Evolutionary conservation across 2,888 invertebrate species (phyloP), one percentile per base, ranked within the genome.

Genomic region (Gisinianus flammeolus): DNA sequence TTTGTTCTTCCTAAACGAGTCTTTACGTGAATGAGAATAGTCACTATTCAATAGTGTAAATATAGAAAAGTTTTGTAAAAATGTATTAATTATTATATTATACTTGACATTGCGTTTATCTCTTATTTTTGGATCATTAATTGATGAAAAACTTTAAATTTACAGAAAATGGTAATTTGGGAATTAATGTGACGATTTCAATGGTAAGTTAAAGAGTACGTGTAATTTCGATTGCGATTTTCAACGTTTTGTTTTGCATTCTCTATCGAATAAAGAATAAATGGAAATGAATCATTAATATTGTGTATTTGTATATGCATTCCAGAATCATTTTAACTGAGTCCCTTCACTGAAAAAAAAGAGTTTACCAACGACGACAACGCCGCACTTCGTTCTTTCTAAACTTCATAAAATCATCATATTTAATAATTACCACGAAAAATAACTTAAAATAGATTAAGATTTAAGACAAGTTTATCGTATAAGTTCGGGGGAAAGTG

Each of bases 111-210:
- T 16, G 44, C 44, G 19, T 44, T 44, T 44, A 16, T 44, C 12
- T 35, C 6, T 35, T 4, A n/a, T n/a, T n/a, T n/a, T n/a, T n/a
- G n/a, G 44, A 6, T 4, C 19, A 19, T 44, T 44, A 44, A 44
- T 44, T 44, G 8, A 44, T 16, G 44, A 1, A 44, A 44, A 44
- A 16, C 3, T 44, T n/a, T n/a, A n/a, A n/a, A n/a, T n/a, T 44
- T 44, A 44, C 19, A 44, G 91, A 91, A 83, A 90, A 90, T 85
- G 90, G 90, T 19, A 91, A 91, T 85, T 86, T 91, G 26, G 90
- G 90, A 68, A 91, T 91, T 82, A 91, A 91, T 85, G 91, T 91
- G 35, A 91, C 90, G 52, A 90, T 90, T 76, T 87, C 87, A 66
- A 86, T 85, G 85, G 83, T 83, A 31, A 62, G 74, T 71, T 52